A percentile compares a stretch with the other conserved stretches of the same genome.
Conservation (phyloP, 2,888 invertebrate species). For the Eupeodes luniger region DNA sequence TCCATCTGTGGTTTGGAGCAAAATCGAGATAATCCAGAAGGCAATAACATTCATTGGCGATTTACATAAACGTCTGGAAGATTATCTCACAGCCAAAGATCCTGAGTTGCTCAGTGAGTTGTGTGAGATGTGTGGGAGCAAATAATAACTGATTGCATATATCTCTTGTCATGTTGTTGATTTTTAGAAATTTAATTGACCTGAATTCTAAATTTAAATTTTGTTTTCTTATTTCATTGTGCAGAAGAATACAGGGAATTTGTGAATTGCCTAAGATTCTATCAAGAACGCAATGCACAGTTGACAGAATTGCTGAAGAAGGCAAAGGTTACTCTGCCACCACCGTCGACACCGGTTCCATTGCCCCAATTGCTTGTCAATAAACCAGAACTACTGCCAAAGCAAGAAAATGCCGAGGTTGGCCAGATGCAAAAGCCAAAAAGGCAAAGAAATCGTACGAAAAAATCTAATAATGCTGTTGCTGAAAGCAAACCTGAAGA, state of each 20-base stretch:
- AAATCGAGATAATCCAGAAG: conserved; percentile 84
- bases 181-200: neutral
- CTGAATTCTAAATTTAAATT: conserved; percentile 5
- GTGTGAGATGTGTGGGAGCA: conserved; percentile 10
- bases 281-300: conserved; percentile 76
- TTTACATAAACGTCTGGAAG: conserved; percentile 82
- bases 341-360: conserved; percentile 73
- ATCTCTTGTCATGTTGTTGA: neutral
- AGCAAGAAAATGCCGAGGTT: conserved; percentile 2
- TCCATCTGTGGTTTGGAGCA: conserved; percentile 82
- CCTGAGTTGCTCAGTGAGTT: conserved; percentile 76
- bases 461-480: conserved; percentile 12
- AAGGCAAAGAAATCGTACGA: conserved; percentile 19
- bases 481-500: conserved; percentile 21
- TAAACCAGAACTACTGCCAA: conserved; percentile 61
- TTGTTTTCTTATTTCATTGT: conserved; percentile 22
- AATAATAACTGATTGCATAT: neutral
- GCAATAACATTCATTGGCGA: conserved; percentile 83
- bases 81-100: conserved; percentile 78
- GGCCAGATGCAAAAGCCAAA: conserved; percentile 36
- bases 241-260: conserved; percentile 76
- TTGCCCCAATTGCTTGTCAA: conserved; percentile 69
- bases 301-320: conserved; percentile 75
- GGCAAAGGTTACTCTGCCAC: conserved; percentile 76
- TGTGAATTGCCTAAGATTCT: conserved; percentile 71